These are phyloP conservation scores for Sphyrna mokarran DNA, from an alignment of 2,113 vertebrate genomes.

Conservation along the genomic window DNA sequence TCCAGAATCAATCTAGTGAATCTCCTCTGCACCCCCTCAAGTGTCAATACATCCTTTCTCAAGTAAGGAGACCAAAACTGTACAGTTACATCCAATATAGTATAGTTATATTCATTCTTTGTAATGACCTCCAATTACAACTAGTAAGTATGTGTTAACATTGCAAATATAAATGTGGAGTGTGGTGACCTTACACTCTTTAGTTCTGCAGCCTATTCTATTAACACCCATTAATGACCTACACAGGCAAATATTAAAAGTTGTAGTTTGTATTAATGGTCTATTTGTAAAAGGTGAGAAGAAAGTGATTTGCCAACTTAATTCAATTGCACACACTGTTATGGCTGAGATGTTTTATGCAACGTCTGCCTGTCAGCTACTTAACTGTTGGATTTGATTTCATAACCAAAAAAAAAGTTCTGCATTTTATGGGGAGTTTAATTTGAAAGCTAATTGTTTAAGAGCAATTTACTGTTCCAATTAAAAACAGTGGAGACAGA, in stretches of 20 bases:
- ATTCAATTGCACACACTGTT: slow-evolving; percentile 20
- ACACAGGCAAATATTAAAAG: slow-evolving; percentile 12
- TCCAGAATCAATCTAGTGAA: no score
- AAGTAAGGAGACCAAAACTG: no score
- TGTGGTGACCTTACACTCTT: background rate
- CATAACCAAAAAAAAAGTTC: slow-evolving; percentile 26
- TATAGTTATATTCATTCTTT: background rate
- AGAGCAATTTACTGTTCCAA: slow-evolving; percentile 29
- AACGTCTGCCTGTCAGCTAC: slow-evolving; percentile 5
- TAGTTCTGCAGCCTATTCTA: background rate
- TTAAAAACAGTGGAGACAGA: slow-evolving; percentile 8
- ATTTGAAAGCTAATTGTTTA: background rate
- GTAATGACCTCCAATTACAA: background rate
- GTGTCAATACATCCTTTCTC: no score
- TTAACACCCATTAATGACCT: background rate
- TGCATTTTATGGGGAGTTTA: slow-evolving; percentile 8
- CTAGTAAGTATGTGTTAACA: background rate
- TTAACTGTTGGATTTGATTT: slow-evolving; percentile 8
- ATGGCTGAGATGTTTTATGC: slow-evolving; percentile 11
- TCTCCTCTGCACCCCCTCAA: no score
- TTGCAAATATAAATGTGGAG: background rate
- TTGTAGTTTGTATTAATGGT: background rate
- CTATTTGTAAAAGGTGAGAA: slow-evolving; percentile 22
- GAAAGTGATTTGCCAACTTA: slow-evolving; percentile 5
- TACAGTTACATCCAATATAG: no score